Evolutionary conservation across 1,140 invertebrate species (phyloP), one percentile per base, ranked within the genome.

Genomic region (Penaeus vannamei): DNA sequence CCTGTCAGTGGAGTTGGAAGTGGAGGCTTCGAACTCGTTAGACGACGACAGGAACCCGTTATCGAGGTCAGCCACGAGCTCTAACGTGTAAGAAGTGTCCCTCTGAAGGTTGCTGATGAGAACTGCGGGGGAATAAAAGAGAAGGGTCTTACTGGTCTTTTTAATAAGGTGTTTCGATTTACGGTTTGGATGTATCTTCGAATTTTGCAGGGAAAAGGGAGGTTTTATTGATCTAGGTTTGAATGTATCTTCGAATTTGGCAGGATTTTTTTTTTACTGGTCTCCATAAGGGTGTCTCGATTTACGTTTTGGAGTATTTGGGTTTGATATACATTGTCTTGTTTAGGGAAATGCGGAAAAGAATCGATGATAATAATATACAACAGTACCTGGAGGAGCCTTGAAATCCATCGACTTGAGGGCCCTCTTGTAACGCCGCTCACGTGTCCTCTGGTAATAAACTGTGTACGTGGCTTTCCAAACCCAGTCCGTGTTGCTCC

Each of bases 71-170:
- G 32, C 46, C 7, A 80, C 76, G 32, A 61, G 81, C 86, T 62
- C 86, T 29, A 79, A 81, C 42, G 23, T 62, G 86, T 60, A 81
- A n/a, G 23, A 62, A 23, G 86, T 80, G 66, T 61, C 76, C n/a
- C 8, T 59, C 60, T 8, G 32, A 12, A 29, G 42, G 46, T 60
- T 23, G 20, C 60, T 59, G 69, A n/a, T 62, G 36, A 60, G 53
- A 29, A 79, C 76, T 79, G 32, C 14, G 8, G 23, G 29, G 36
- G n/a, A 76, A 76, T 32, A 76, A 17, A 76, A 20, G 5, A 79
- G 10, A 36, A 3, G 12, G 3, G n/a, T 69, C 19, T 20, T 26
- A 19, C 29, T 77, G 22, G 29, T 36, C 61, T 64, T 46, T 42
- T n/a, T n/a, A n/a, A 76, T 72, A 7, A 23, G 17, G 14, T 4